A percentile compares a stretch with the other conserved stretches of the same genome.
These are phyloP conservation scores for Megathymus violae DNA, from an alignment of 1,140 invertebrate genomes.

Conservation along the genomic window DNA sequence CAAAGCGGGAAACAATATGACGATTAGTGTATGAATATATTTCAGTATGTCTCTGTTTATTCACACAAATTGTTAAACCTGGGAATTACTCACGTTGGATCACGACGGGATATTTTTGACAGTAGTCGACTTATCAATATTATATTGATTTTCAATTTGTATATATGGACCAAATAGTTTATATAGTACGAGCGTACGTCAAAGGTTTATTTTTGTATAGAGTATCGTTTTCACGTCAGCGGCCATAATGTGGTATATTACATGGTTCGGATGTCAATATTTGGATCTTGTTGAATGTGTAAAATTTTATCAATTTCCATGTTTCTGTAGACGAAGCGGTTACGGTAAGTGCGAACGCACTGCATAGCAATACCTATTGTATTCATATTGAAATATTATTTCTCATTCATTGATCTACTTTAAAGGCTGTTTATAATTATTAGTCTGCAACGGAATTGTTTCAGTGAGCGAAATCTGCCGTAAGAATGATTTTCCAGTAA, in stretches of 20 bases:
- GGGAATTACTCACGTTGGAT: no score
- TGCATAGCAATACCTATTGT: slow-evolving; percentile 39
- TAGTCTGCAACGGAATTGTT: slow-evolving; percentile 28
- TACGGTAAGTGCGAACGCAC: slow-evolving; percentile 23
- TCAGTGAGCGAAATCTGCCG: neutral
- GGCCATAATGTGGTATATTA: slow-evolving; percentile 38
- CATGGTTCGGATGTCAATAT: slow-evolving; percentile 30
- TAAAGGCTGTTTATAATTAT: slow-evolving; percentile 25
- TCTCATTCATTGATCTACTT: neutral
- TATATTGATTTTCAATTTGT: neutral
- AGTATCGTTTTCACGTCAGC: neutral
- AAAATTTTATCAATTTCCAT: slow-evolving; percentile 65
- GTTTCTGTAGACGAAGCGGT: slow-evolving; percentile 44
- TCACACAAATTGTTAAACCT: no score
- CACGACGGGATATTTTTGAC: no score
- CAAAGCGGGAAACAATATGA: neutral
- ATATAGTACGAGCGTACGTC: slow-evolving; percentile 12
- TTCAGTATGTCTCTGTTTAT: no score
- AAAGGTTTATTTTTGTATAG: slow-evolving; percentile 24
- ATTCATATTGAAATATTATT: slow-evolving; percentile 18
- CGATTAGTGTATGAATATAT: no score
- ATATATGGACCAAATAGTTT: slow-evolving; percentile 41
- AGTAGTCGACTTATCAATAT: no score
- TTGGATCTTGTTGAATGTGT: slow-evolving; percentile 67
- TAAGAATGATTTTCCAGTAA: slow-evolving; percentile 1